phyloP scores from a whole-genome alignment of 1,140 invertebrate genomes.

The Orchesella cincta region DNA sequence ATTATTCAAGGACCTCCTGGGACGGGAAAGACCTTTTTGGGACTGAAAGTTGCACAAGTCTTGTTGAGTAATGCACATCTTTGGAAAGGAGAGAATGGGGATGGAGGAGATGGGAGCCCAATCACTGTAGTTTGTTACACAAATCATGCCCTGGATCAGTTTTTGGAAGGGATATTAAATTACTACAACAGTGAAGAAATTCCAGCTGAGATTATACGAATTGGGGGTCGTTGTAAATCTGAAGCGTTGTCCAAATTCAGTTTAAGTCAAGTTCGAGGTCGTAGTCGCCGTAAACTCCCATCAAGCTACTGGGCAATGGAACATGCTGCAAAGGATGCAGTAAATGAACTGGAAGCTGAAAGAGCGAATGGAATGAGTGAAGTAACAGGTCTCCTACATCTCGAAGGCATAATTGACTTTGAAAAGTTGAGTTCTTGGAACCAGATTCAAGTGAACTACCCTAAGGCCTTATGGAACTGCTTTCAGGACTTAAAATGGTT shows the following conservation, averaged over 20 bases:
- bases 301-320: neutral
- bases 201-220: slow-evolving; percentile 65
- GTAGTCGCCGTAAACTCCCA: neutral
- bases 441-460: neutral
- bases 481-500: slow-evolving; percentile 11
- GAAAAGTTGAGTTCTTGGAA: neutral
- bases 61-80: slow-evolving; percentile 50
- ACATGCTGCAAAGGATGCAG: neutral
- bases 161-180: slow-evolving; percentile 60
- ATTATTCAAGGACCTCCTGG: slow-evolving; percentile 67
- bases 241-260: slow-evolving; percentile 60
- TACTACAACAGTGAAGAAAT: slow-evolving; percentile 46
- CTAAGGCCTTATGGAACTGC: neutral
- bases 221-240: slow-evolving; percentile 71
- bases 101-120: slow-evolving; percentile 51
- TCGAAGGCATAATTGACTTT: slow-evolving; percentile 30
- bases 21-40: slow-evolving; percentile 62
- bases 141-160: slow-evolving; percentile 67
- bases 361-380: neutral
- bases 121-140: slow-evolving; percentile 65
- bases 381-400: neutral
- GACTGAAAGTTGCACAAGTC: slow-evolving; percentile 54
- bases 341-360: neutral
- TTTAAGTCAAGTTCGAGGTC: slow-evolving; percentile 27
- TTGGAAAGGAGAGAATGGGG: slow-evolving; percentile 37